phyloP scores from a whole-genome alignment of 2,888 invertebrate genomes.

The Drosophila paramelanica region DNA sequence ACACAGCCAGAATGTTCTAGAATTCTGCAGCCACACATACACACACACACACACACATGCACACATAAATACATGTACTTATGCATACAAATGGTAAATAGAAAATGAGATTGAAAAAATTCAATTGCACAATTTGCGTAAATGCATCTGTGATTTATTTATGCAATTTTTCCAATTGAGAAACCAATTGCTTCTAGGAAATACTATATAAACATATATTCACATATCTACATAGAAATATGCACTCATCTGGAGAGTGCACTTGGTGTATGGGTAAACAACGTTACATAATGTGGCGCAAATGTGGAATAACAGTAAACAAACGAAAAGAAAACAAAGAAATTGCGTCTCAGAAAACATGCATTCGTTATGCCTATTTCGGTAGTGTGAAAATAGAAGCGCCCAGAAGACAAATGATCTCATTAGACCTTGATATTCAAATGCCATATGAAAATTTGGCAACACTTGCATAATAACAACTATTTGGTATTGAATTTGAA shows the following conservation, averaged over 20 bases:
- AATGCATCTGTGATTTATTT: slow-evolving; percentile 35
- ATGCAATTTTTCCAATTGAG: slow-evolving; percentile 29
- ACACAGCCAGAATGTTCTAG: slow-evolving; percentile 45
- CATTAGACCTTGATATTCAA: slow-evolving; percentile 37
- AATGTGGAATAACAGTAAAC: slow-evolving; percentile 23
- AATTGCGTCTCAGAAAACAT: slow-evolving; percentile 20
- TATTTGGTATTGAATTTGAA: background rate
- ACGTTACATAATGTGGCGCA: slow-evolving; percentile 47
- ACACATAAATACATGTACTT: background rate
- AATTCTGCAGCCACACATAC: slow-evolving; percentile 6
- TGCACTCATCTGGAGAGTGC: slow-evolving; percentile 5
- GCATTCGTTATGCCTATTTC: background rate
- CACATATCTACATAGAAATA: background rate
- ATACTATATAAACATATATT: slow-evolving; percentile 3
- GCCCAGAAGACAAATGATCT: slow-evolving; percentile 35
- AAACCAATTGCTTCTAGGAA: slow-evolving; percentile 20
- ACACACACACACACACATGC: background rate
- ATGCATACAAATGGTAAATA: slow-evolving; percentile 16
- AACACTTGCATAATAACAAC: slow-evolving; percentile 11
- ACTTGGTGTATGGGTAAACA: slow-evolving; percentile 41
- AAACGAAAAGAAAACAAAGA: slow-evolving; percentile 6
- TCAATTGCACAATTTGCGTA: slow-evolving; percentile 24
- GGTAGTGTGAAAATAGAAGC: slow-evolving; percentile 9
- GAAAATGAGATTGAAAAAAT: slow-evolving; percentile 27
- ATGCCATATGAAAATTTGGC: slow-evolving; percentile 22